A percentile compares a stretch with the other conserved stretches of the same genome.
Evolutionary conservation across 2,797 vertebrate genomes (phyloP).

Genomic region (Synaphobranchus kaupii): DNA sequence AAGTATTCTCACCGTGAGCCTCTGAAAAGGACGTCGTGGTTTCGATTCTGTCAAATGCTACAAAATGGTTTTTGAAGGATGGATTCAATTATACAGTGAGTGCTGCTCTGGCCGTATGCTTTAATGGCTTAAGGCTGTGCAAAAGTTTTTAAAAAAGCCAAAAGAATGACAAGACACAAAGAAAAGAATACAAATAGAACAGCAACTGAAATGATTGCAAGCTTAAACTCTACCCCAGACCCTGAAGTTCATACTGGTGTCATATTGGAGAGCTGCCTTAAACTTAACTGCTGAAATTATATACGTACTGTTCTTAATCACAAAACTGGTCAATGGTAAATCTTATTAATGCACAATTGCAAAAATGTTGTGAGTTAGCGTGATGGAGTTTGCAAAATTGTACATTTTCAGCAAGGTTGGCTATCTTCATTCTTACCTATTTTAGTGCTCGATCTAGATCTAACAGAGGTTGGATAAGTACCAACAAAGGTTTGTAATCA

Average conservation of each 20-base stretch:
- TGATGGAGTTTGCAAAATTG: too few species aligned
- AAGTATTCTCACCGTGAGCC: background rate
- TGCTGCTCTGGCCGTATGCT: constrained; percentile 21
- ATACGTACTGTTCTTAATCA: background rate
- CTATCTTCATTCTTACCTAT: too few species aligned
- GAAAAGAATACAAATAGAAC: background rate
- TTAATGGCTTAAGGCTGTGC: background rate
- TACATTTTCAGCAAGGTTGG: too few species aligned
- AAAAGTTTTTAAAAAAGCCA: background rate
- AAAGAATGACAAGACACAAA: constrained; percentile 2
- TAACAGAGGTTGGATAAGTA: too few species aligned
- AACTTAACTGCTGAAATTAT: background rate
- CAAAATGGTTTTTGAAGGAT: constrained; percentile 38
- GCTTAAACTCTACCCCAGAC: background rate
- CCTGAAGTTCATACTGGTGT: background rate
- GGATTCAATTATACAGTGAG: constrained; percentile 45
- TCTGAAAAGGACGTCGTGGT: background rate
- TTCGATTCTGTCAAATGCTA: constrained; percentile 17
- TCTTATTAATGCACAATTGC: background rate
- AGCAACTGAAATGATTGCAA: background rate
- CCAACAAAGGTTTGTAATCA: too few species aligned
- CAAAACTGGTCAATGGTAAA: background rate
- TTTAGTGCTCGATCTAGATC: too few species aligned
- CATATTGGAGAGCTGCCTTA: background rate
- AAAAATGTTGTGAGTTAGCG: too few species aligned